A percentile compares a stretch with the other conserved stretches of the same genome.
Conservation (phyloP, 2,797 vertebrate genomes). For the Meda fulgida region DNA sequence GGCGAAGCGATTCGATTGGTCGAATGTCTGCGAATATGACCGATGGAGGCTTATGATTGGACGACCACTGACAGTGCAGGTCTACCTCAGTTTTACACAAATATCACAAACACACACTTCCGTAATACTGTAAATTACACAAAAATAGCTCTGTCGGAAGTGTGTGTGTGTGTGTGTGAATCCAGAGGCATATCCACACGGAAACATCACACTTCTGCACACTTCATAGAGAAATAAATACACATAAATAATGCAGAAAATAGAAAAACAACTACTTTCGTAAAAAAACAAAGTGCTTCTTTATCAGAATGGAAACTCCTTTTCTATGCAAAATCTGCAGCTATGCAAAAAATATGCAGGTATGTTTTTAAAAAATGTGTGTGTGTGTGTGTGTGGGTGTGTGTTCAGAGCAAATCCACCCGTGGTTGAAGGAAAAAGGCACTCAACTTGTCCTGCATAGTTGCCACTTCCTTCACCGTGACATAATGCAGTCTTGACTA, state of each 20-base stretch:
- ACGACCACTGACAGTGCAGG: constrained; percentile 50
- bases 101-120: constrained; percentile 65
- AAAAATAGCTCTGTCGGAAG: constrained; percentile 81
- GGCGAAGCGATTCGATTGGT: constrained; percentile 46
- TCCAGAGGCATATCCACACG: constrained; percentile 20
- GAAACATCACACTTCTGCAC: constrained; percentile 49
- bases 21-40: constrained; percentile 58
- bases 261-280: constrained; percentile 56
- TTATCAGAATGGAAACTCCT: constrained; percentile 55
- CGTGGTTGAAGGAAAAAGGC: constrained; percentile 96
- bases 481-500: constrained; percentile 73
- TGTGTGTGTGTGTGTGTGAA: constrained; percentile 59
- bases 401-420: constrained; percentile 82
- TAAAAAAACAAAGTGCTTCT: constrained; percentile 67
- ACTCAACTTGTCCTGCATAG: constrained; percentile 86
- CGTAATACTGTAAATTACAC: constrained; percentile 78
- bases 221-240: constrained; percentile 35
- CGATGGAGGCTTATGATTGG: constrained; percentile 51
- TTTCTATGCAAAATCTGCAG: constrained; percentile 25
- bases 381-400: constrained; percentile 50
- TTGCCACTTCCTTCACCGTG: constrained; percentile 70
- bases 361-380: constrained; percentile 15
- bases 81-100: constrained; percentile 37
- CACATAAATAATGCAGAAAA: constrained; percentile 32
- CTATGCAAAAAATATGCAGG: constrained; percentile 12